Evolutionary conservation across 92 coral and sea anemone genomes (phyloP), one percentile per base, ranked within the genome.

Genomic region (Phenganax subtilis): DNA sequence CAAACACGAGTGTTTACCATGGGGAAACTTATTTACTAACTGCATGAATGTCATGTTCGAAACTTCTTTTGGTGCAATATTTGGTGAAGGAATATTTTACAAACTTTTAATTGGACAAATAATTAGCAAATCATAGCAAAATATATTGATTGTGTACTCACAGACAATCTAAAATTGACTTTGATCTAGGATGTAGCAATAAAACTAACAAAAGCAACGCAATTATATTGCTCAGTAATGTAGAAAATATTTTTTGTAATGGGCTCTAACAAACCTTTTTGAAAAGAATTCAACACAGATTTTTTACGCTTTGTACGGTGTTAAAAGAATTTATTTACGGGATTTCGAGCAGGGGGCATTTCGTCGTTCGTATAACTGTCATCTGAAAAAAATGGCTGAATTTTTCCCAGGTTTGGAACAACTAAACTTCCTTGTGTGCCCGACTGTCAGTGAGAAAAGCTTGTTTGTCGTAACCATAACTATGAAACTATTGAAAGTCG

Each of bases 31-130:
- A 8, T 79, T 79, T 29, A 79, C 14, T 17, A n/a, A 63, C 14
- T 79, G 83, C 30, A 55, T 12, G 25, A 63, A 25, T 31, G 74
- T 30, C 51, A 29, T 79, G 55, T 5, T 63, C n/a, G 74, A 79
- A 10, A 68, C 73, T 28, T 51, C 74, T 10, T 79, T 63, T 65
- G n/a, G 11, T 53, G 63, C 53, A 47, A 64, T 62, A 79, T 79
- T 64, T 47, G 83, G 83, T 51, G 73, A 31, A 64, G 61, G 57
- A 25, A 54, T 79, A 59, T 44, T 79, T 30, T 31, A 54, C 12
- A 79, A 79, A 79, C 83, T 79, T 16, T 12, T 64, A 62, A 79
- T 73, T 47, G 83, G 83, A 15, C 59, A 79, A 9, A 52, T 79
- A 3, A 51, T 79, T 79, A 53, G 29, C 54, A 30, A 53, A 15